These are phyloP conservation scores for Nemopilema nomurai DNA, from an alignment of 30 jellyfish, hydroid and myxozoan genomes.

Conservation along the genomic window DNA sequence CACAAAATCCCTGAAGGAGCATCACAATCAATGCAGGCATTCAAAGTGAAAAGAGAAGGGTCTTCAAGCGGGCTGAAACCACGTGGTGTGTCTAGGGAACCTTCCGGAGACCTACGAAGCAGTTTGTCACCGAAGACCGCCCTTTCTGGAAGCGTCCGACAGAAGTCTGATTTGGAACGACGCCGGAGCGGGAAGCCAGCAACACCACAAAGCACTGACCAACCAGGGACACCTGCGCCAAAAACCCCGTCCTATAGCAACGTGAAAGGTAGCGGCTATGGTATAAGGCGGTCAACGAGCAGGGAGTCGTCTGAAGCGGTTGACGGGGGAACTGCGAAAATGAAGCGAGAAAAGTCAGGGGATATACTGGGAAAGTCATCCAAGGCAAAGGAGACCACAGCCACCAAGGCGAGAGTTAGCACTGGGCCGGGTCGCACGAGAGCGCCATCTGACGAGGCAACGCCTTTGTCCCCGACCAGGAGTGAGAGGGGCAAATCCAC, in stretches of 20 bases:
- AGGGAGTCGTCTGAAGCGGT: constrained; percentile 30
- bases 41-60: constrained; percentile 82
- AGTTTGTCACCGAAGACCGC: constrained; percentile 20
- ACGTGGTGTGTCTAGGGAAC: constrained; percentile 51
- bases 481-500: not conserved
- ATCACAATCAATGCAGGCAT: constrained; percentile 87
- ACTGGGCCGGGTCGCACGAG: constrained; percentile 24
- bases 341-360: constrained; percentile 59
- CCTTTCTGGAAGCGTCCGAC: constrained; percentile 24
- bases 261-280: constrained; percentile 90
- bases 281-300: constrained; percentile 42
- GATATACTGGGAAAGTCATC: constrained; percentile 45
- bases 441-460: constrained; percentile 38
- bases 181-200: constrained; percentile 43
- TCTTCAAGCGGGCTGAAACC: constrained; percentile 60
- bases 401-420: constrained; percentile 1
- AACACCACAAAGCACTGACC: constrained; percentile 38
- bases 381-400: constrained; percentile 1
- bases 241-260: constrained; percentile 50
- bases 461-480: not conserved
- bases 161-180: constrained; percentile 42
- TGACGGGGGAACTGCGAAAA: constrained; percentile 31
- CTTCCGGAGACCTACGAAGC: constrained; percentile 46
- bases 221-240: constrained; percentile 38
- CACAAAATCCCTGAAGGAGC: constrained; percentile 90